Evolutionary conservation across 2,888 invertebrate species (phyloP), one percentile per base, ranked within the genome.

Genomic region (Diadegma fenestrale): DNA sequence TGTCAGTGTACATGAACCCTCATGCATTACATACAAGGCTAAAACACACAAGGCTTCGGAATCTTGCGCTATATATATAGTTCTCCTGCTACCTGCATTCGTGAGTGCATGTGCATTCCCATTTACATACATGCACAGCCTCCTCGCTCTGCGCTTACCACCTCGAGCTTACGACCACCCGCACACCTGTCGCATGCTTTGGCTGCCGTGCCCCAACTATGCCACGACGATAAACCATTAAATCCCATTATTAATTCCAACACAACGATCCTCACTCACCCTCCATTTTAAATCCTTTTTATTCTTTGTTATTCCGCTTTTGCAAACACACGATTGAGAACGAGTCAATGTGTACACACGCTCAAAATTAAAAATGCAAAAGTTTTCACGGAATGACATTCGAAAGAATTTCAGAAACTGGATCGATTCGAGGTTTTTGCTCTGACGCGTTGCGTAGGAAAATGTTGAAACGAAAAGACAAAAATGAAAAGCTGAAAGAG

Each of bases 221-320:
- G 43, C 61, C 63, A 58, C 22, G 85, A 83, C 84, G 86, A 86
- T 87, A 86, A 88, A 85, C 86, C 88, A 84, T 88, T 87, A 71
- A 77, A 76, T 78, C 81, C 68, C 87, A 88, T 89, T 87, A 89
- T 88, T 86, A 89, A 89, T 89, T 89, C 82, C 69, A 82, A 63
- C 81, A 78, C 66, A 43, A 54, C 82, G 51, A 19, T 80, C 45
- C 45, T 43, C 61, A 19, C 19, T 48, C 43, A 33, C 64, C 51
- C n/a, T 63, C 64, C 30, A 33, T 33, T 77, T 58, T 37, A 7
- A 41, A 54, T 43, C 51, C 54, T 30, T 69, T 43, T 48, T 19
- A 17, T 43, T 82, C 5, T 43, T 43, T 76, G 30, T 63, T 26
- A 33, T 63, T 76, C 64, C 64, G n/a, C 33, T 37, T 63, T 69